Percentiles rank a stretch among this genome's conserved stretches.
Evolutionary conservation across 1,140 invertebrate species (phyloP).

Genomic region (Acromyrmex charruanus): DNA sequence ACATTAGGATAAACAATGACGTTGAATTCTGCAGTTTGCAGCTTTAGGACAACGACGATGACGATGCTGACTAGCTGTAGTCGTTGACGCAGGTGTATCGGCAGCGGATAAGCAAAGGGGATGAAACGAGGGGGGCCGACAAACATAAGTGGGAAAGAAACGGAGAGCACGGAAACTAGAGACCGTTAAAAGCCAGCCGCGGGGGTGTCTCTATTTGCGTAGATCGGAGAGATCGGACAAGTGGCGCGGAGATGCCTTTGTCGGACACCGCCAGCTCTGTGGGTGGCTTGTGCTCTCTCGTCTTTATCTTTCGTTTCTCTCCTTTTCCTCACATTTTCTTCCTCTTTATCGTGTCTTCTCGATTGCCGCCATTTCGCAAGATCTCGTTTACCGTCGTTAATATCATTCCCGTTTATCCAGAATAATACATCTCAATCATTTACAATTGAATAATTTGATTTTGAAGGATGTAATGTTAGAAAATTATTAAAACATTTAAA

Average conservation of each 20-base stretch:
- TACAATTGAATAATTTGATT: neutral
- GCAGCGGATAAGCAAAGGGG: slow-evolving; percentile 49
- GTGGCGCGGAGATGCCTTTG: slow-evolving; percentile 68
- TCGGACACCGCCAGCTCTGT: slow-evolving; percentile 61
- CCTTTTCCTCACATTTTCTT: neutral
- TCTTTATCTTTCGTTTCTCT: slow-evolving; percentile 25
- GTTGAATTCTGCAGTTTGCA: slow-evolving; percentile 51
- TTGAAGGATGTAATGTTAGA: neutral
- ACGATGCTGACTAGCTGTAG: slow-evolving; percentile 34
- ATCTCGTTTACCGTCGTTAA: slow-evolving; percentile 14
- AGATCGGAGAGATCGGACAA: slow-evolving; percentile 78
- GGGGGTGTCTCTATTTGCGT: slow-evolving; percentile 77
- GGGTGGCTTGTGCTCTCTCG: slow-evolving; percentile 57
- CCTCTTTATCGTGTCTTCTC: neutral
- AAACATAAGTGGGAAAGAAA: slow-evolving; percentile 44
- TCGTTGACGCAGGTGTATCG: slow-evolving; percentile 56
- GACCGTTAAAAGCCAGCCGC: slow-evolving; percentile 73
- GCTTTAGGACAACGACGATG: slow-evolving; percentile 18
- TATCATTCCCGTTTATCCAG: neutral
- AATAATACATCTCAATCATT: neutral
- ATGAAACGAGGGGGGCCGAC: slow-evolving; percentile 21
- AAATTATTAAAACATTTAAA: slow-evolving; percentile 18
- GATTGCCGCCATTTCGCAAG: slow-evolving; percentile 25
- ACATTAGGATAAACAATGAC: slow-evolving; percentile 45
- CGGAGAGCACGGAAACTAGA: slow-evolving; percentile 49